phyloP scores from a whole-genome alignment of 2,888 invertebrate species.

The Lasioglossum calceatum region DNA sequence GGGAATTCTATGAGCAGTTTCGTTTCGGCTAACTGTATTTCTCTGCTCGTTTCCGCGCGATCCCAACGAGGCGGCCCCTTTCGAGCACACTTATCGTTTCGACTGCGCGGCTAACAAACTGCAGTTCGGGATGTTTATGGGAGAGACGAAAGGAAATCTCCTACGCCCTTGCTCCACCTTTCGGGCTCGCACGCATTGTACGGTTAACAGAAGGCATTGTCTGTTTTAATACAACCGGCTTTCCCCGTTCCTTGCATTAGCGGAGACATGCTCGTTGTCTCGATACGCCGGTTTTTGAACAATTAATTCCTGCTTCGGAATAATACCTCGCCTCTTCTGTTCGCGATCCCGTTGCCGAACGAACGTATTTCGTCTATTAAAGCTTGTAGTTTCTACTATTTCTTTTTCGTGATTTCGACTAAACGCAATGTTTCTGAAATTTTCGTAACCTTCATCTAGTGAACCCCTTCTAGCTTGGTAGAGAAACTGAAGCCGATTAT shows the following conservation, averaged over 20 bases:
- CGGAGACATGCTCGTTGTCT: background rate
- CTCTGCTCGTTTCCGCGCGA: constrained; percentile 48
- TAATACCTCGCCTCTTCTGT: background rate
- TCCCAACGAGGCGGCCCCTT: constrained; percentile 34
- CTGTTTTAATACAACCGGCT: background rate
- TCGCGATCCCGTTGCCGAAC: background rate
- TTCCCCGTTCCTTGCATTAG: background rate
- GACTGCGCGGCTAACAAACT: constrained; percentile 39
- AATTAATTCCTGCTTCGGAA: background rate
- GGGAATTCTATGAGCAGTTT: constrained; percentile 50
- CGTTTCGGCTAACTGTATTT: constrained; percentile 59
- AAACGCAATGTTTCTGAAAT: background rate
- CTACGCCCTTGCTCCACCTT: background rate
- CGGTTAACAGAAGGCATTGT: constrained; percentile 10
- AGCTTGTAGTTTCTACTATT: background rate
- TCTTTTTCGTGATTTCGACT: background rate
- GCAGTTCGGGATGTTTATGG: constrained; percentile 22
- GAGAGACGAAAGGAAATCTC: constrained; percentile 16
- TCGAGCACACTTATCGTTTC: constrained; percentile 40
- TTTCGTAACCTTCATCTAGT: no score
- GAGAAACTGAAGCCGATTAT: no score
- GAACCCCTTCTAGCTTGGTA: no score
- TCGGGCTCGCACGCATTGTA: constrained; percentile 16
- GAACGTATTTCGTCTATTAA: background rate
- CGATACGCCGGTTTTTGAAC: constrained; percentile 6